Base-by-base conservation (phyloP, 2,888 invertebrate genomes). In the Tetanocera ferruginea region DNA sequence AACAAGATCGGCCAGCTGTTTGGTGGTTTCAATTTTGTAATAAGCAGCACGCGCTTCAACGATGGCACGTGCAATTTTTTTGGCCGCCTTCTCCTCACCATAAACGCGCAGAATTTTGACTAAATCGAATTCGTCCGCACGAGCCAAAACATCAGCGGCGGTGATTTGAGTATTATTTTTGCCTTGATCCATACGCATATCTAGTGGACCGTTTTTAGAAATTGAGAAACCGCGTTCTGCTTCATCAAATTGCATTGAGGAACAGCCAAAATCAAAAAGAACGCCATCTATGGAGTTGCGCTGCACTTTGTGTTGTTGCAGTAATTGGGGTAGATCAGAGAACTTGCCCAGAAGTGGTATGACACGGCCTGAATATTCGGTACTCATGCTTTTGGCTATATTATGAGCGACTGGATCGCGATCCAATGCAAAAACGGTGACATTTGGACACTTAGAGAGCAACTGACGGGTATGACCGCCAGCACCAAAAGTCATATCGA, bases 401-500 rank as follows among this genome's bases (percentile, higher is more conserved):
- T 93, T 90, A 89, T 93, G 91, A 5, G 98, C 96, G 17, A 92
- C 84, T 0, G 97, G 97, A 90, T 98, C 98, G 88, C 98, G 92
- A 89, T 98, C 98, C 82, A 98, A 89, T 0, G 95, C 95, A 85
- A 95, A 93, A 2, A 98, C 90, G 87, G 91, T 94, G 23, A 95
- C 91, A 83, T 91, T 89, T 52, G 94, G 90, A 14, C 92, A 91
- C 37, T 91, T 86, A 85, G 95, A 91, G 67, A 98, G 91, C 82
- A 98, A 92, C 86, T 92, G 91, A 83, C 91, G 92, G 11, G 96
- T 93, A 87, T 98, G 98, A 0, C 98, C 98, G 8, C 98, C 98
- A 28, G 95, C 95, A 37, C 98, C 98, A 91, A 98, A 98, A 17
- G 98, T 98, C 97, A 98, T 97, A 87, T 98, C 98, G 80, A 98